phyloP scores from a whole-genome alignment of 2,888 invertebrate genomes.

The Urechis unicinctus region DNA sequence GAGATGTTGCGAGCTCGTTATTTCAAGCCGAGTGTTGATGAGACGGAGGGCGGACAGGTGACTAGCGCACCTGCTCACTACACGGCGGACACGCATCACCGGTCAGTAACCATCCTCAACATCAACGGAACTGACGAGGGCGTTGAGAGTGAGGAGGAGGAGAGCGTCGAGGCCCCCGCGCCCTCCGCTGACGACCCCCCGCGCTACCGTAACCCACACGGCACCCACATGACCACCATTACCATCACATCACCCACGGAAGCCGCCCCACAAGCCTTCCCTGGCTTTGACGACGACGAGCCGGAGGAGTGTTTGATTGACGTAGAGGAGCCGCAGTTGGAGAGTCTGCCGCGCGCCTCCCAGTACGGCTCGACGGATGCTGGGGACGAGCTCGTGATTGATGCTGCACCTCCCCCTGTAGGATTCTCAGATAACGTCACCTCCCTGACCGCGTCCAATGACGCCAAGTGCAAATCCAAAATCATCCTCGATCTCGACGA shows the following conservation, averaged over 20 bases:
- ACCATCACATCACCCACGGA: too few species aligned
- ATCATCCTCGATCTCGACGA: conserved; percentile 10
- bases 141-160: too few species aligned
- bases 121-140: too few species aligned
- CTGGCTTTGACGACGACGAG: too few species aligned
- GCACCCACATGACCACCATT: not conserved
- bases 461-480: too few species aligned
- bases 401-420: not conserved
- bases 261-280: not conserved
- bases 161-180: too few species aligned
- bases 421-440: not conserved
- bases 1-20: not conserved
- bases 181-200: too few species aligned
- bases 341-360: not conserved
- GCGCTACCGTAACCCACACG: not conserved
- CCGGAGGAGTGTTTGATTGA: not conserved
- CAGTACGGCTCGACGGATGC: not conserved
- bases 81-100: too few species aligned
- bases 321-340: not conserved
- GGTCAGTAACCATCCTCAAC: too few species aligned
- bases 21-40: not conserved
- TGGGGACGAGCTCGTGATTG: not conserved
- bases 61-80: too few species aligned
- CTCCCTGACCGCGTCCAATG: too few species aligned
- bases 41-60: too few species aligned